phyloP scores from a whole-genome alignment of 2,797 vertebrate species.

The Mormyrus hasselquistii region DNA sequence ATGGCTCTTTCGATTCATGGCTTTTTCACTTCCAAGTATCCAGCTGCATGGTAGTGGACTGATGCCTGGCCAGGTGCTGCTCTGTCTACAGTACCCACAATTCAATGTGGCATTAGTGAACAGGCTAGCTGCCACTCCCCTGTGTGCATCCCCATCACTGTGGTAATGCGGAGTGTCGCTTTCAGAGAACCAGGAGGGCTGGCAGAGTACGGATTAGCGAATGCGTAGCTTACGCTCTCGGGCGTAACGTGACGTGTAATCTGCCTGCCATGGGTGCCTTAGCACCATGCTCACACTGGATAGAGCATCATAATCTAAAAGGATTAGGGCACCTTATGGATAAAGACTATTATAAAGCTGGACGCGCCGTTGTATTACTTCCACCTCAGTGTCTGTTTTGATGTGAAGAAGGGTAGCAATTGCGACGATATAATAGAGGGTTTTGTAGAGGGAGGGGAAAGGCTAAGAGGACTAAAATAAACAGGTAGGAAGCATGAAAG shows the following conservation, averaged over 20 bases:
- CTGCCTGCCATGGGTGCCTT: not conserved
- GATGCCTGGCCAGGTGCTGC: not conserved
- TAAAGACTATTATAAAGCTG: constrained; percentile 1
- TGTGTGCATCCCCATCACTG: not conserved
- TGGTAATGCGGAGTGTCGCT: not conserved
- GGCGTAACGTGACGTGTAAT: not conserved
- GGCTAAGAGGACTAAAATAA: not conserved
- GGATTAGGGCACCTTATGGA: not conserved
- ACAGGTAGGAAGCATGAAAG: not conserved
- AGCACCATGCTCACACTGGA: not conserved
- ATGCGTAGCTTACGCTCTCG: not conserved
- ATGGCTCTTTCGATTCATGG: not conserved
- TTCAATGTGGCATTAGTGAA: not conserved
- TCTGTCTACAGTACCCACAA: not conserved
- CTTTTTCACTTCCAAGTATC: not conserved
- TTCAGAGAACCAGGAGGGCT: not conserved
- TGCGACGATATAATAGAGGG: not conserved
- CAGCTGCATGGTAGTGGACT: not conserved
- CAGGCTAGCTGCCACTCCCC: not conserved
- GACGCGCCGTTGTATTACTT: not conserved
- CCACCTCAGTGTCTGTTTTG: not conserved
- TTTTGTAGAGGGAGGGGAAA: not conserved
- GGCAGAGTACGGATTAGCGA: not conserved
- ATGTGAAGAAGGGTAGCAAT: not conserved
- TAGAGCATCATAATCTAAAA: not conserved